These are phyloP conservation scores for Arctocebus calabarensis DNA, from an alignment of 2,797 vertebrate species.

Conservation along the genomic window DNA sequence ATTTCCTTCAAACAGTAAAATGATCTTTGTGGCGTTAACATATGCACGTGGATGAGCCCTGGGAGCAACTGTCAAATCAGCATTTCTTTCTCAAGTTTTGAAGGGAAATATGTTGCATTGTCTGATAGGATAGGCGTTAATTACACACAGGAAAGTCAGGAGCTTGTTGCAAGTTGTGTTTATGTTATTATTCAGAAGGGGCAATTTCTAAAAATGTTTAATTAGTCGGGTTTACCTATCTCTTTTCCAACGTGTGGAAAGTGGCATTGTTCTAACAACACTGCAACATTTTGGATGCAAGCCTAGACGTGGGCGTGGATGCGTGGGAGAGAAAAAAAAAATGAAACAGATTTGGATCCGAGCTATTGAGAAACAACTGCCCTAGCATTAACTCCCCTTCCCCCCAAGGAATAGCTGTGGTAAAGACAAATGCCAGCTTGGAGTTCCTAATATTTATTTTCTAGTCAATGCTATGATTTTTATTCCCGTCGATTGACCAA, in stretches of 20 bases:
- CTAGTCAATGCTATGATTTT: conserved; percentile 67
- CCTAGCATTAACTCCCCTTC: not conserved
- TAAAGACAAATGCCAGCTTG: not conserved
- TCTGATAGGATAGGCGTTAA: not conserved
- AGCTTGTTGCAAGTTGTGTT: not conserved
- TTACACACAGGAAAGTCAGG: not conserved
- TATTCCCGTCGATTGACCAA: conserved; percentile 73
- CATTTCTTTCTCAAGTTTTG: not conserved
- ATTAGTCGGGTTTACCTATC: not conserved
- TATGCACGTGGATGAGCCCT: not conserved
- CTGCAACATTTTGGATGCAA: not conserved
- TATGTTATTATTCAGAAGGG: not conserved
- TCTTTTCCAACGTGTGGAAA: not conserved
- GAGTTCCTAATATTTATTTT: conserved; percentile 38
- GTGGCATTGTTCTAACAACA: not conserved
- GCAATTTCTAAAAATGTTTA: not conserved
- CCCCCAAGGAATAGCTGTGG: conserved; percentile 52
- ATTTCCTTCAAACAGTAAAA: not conserved
- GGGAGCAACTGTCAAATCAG: not conserved
- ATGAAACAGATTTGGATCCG: not conserved
- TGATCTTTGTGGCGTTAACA: not conserved
- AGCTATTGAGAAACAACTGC: not conserved
- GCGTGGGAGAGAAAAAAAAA: not conserved
- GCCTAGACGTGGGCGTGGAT: not conserved
- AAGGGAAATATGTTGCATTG: not conserved